Evolutionary conservation across 2,797 vertebrate species (phyloP).

Genomic region (Pangasius sanitwongsei): DNA sequence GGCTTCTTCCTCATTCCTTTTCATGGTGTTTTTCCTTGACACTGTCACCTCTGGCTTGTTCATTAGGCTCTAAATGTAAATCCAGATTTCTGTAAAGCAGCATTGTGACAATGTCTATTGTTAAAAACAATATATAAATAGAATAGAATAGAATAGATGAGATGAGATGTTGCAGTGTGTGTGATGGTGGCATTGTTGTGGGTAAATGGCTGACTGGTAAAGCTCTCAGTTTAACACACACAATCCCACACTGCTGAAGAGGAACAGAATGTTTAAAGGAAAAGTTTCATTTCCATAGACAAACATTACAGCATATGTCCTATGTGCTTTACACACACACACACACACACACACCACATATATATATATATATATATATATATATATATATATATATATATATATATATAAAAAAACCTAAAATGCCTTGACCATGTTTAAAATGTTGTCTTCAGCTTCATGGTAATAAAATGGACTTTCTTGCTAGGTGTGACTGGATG

Average conservation of each 20-base stretch:
- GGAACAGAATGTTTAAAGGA: not conserved
- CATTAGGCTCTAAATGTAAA: not conserved
- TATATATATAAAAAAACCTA: not conserved
- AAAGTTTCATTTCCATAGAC: not conserved
- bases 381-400: too few relatives aligned
- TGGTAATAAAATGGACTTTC: not conserved
- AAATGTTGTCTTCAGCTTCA: not conserved
- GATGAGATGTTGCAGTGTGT: too few relatives aligned
- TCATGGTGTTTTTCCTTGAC: not conserved
- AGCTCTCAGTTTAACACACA: not conserved
- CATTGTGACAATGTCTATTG: not conserved
- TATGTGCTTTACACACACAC: too few relatives aligned
- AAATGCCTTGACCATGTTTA: not conserved
- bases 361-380: too few relatives aligned
- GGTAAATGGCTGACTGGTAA: not conserved
- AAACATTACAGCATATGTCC: not conserved
- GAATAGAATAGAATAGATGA: too few relatives aligned
- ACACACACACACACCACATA: too few relatives aligned
- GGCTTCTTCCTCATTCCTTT: not conserved
- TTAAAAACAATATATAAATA: not conserved
- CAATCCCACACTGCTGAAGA: not conserved
- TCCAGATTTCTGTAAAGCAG: not conserved
- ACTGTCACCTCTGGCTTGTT: not conserved
- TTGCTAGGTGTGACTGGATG: not conserved
- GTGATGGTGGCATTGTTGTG: too few relatives aligned